Conservation (phyloP, 2,113 vertebrate genomes). For the Emydocephalus ijimae region DNA sequence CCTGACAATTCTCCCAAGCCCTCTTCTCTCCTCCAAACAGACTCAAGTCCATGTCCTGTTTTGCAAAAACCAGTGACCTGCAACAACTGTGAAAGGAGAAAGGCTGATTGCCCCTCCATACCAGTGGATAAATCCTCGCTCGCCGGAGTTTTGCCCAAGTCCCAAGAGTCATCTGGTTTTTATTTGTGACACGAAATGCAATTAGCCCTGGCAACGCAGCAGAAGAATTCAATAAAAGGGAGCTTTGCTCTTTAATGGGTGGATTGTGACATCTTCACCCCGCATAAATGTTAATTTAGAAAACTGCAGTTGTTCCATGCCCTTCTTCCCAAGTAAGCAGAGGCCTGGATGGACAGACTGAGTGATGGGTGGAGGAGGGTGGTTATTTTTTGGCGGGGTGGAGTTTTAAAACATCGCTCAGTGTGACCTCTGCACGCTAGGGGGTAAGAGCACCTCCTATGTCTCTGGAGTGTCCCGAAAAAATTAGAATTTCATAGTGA, state of each 20-base stretch:
- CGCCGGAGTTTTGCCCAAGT: conserved; percentile 61
- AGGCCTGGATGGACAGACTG: conserved; percentile 45
- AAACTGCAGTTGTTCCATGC: conserved; percentile 60
- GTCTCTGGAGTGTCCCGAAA: not conserved
- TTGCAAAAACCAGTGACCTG: conserved; percentile 67
- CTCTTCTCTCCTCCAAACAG: conserved; percentile 55
- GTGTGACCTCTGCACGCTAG: not conserved
- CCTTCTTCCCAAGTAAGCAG: conserved; percentile 20
- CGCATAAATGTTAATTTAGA: conserved; percentile 69
- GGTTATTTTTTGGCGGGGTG: not conserved
- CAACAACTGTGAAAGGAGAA: conserved; percentile 75
- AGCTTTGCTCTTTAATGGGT: conserved; percentile 67
- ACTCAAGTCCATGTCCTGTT: conserved; percentile 62
- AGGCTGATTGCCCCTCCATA: conserved; percentile 66
- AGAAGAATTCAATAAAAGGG: conserved; percentile 76
- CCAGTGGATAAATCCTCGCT: conserved; percentile 67
- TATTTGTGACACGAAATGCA: conserved; percentile 76
- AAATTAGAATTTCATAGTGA: not conserved
- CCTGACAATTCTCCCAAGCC: not conserved
- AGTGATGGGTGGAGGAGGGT: conserved; percentile 34
- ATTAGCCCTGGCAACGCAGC: conserved; percentile 74
- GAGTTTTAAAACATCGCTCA: not conserved
- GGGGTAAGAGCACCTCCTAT: not conserved
- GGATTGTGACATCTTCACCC: conserved; percentile 63
- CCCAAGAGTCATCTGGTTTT: conserved; percentile 76